Conservation (phyloP, 2,797 vertebrate species). For the Parotocinclus haroldoi region DNA sequence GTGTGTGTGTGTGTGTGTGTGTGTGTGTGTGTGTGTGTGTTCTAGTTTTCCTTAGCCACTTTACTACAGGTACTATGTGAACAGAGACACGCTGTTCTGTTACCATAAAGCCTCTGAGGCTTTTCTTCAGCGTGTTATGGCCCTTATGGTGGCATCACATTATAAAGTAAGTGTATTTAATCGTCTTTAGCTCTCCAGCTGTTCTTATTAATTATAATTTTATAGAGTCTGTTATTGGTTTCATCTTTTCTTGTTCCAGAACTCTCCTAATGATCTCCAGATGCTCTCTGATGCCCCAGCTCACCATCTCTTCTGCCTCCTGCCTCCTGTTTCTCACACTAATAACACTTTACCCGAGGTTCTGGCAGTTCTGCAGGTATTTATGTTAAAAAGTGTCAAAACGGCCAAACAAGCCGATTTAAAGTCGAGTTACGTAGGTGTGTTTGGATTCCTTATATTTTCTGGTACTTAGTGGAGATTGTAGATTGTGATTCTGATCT, state of each 20-base stretch:
- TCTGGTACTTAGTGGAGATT: too few relatives aligned
- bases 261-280: conserved; percentile 96
- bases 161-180: conserved; percentile 83
- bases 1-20: too few relatives aligned
- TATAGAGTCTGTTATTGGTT: not conserved
- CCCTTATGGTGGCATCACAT: conserved; percentile 94
- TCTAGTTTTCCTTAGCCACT: conserved; percentile 63
- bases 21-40: too few relatives aligned
- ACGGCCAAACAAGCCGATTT: too few relatives aligned
- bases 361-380: conserved; percentile 92
- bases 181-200: not conserved
- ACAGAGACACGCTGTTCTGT: conserved; percentile 95
- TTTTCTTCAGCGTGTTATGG: conserved; percentile 93
- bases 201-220: too few relatives aligned
- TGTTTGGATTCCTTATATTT: too few relatives aligned
- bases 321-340: conserved; percentile 90
- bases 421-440: too few relatives aligned
- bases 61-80: conserved; percentile 86
- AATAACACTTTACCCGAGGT: conserved; percentile 95
- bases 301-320: conserved; percentile 95
- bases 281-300: conserved; percentile 96
- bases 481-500: too few relatives aligned
- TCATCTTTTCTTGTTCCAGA: conserved; percentile 70
- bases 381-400: not conserved
- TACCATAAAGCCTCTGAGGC: conserved; percentile 95